Base-by-base conservation (phyloP, 2,888 invertebrate species). In the Eumacrocentrus americanus region DNA sequence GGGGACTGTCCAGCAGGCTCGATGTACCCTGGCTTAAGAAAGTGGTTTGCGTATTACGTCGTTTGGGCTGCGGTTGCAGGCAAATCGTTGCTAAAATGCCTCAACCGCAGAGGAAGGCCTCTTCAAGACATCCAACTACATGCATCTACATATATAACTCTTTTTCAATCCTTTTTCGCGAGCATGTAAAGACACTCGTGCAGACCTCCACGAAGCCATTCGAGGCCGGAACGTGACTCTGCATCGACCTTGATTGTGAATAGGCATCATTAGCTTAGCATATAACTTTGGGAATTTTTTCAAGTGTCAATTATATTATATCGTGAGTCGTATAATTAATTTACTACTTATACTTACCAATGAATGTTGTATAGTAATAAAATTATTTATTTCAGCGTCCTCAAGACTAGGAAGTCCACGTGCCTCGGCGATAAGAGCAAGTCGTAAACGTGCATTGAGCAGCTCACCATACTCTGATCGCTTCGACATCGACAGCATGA, bases 381-480 rank as follows among this genome's bases (percentile, higher is more conserved):
- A n/a, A 34, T 38, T 18, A 56, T 60, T 52, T 20, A 72, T 78
- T 67, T 71, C 73, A 59, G 76, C 75, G n/a, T 76, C 76, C 5
- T 76, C 80, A 65, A 84, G 91, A 64, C 81, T 91, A 63, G 88
- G 89, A 67, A 91, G 90, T 78, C 90, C 91, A 1, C 82, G 88
- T 42, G 79, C 80, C 12, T 80, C 80, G 47, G 79, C 81, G 44
- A 81, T 83, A 61, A 87, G 90, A 56, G 88, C 88, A 23, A 90
- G 91, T 76, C 88, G 97, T 38, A 98, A 98, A 80, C 85, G 98
- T 65, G 95, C 97, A 0, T 86, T 97, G 1, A 96, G 96, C 60
- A 94, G 94, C 79, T 97, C 97, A 11, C 94, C 93, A 0, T 96
- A 97, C 81, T 95, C 96, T 0, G 97, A 97, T 70, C 94, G 94